Evolutionary conservation across 2,888 invertebrate genomes (phyloP), one percentile per base, ranked within the genome.

Genomic region (Atrina japonica): DNA sequence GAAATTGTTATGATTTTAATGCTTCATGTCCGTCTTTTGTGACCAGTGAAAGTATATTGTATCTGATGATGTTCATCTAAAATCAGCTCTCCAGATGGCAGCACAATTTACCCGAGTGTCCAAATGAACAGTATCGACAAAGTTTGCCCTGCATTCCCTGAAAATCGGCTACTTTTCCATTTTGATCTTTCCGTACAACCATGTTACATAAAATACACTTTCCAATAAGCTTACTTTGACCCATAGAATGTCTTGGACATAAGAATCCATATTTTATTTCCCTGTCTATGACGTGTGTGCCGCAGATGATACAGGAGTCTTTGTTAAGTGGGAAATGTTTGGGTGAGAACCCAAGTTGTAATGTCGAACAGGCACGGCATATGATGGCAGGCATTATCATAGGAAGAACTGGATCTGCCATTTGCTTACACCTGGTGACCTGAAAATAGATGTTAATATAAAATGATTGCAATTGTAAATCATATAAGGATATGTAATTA

Each of bases 71-170:
- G n/a, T n/a, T n/a, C n/a, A n/a, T n/a, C n/a, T n/a, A n/a, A n/a
- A n/a, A n/a, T n/a, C n/a, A n/a, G n/a, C n/a, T n/a, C n/a, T n/a
- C n/a, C n/a, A n/a, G n/a, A n/a, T n/a, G n/a, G n/a, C n/a, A 55
- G 73, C 82, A 82, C 27, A 56, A 59, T 41, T 78, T 79, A 5
- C 70, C 71, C 56, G 67, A 49, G 55, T 73, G 69, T 43, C 80
- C 80, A 74, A 81, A 77, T 0, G 77, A 70, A 73, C 82, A 82
- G 50, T 74, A 58, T 6, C 43, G 50, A 67, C 82, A 82, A 43
- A 82, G 45, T 30, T 61, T 56, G 18, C 70, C 76, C 14, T 27
- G 40, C 1, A 23, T 63, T 1, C 64, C 76, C 40, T 47, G 49
- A 14, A 43, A 27, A 23, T 59, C 29, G 16, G 47, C 27, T 16